phyloP scores from a whole-genome alignment of 2,113 vertebrate species.

The Oncorhynchus masou region DNA sequence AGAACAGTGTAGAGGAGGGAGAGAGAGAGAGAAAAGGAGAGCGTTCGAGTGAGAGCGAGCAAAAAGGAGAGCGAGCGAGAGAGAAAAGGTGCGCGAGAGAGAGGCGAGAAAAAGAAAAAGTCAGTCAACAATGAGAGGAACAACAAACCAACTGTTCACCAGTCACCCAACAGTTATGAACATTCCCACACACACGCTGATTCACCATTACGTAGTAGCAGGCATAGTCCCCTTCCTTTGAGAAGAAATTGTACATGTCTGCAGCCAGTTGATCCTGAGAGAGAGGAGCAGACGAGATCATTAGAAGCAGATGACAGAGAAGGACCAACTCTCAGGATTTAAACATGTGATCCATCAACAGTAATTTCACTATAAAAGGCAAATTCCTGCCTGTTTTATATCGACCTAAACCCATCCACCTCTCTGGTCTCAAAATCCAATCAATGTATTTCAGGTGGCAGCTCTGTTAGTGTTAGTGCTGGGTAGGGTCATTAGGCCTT shows the following conservation, averaged over 20 bases:
- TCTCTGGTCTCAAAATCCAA: neutral
- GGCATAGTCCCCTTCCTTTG: conserved; percentile 94
- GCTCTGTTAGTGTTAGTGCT: neutral
- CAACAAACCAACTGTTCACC: conserved; percentile 3
- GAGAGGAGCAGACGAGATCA: neutral
- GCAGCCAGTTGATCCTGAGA: conserved; percentile 93
- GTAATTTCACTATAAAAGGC: neutral
- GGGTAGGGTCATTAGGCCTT: conserved; percentile 19
- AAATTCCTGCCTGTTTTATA: neutral
- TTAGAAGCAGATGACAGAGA: neutral
- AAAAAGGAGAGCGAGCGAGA: too few relatives aligned
- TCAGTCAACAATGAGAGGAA: conserved; percentile 13
- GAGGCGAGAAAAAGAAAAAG: conserved; percentile 29
- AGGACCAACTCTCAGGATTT: neutral
- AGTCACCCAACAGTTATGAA: conserved; percentile 44
- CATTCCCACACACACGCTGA: conserved; percentile 19
- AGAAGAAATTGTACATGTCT: conserved; percentile 96
- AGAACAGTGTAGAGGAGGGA: conserved; percentile 69
- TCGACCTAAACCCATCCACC: neutral
- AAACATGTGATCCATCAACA: neutral
- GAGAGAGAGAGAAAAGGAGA: too few relatives aligned
- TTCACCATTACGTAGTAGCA: conserved; percentile 89
- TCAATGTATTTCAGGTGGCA: conserved; percentile 22
- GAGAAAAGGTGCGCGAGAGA: too few relatives aligned
- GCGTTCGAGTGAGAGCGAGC: too few relatives aligned